These are phyloP conservation scores for Epistrophe grossulariae DNA, from an alignment of 2,888 invertebrate species.

Conservation along the genomic window DNA sequence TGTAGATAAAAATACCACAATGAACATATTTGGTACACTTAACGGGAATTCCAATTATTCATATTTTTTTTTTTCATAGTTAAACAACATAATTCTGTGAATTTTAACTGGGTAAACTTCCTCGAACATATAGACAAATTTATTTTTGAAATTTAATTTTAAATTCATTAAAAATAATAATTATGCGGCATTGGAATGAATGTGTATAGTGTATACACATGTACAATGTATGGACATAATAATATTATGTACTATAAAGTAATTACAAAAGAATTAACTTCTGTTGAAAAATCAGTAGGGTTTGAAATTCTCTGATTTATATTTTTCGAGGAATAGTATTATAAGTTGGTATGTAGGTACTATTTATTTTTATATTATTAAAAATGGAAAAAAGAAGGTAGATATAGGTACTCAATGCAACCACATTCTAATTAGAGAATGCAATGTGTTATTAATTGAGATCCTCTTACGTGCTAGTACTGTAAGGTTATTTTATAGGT, in stretches of 20 bases:
- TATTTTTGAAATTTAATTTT: conserved; percentile 5
- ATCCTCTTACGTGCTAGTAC: neutral
- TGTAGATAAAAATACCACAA: neutral
- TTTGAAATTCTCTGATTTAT: neutral
- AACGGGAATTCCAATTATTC: neutral
- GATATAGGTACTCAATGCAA: neutral
- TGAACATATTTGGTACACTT: neutral
- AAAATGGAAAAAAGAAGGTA: neutral
- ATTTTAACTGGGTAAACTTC: neutral
- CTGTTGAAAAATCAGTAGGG: neutral
- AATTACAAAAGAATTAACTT: conserved; percentile 15
- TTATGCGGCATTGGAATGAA: neutral
- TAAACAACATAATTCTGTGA: neutral
- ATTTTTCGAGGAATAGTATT: neutral
- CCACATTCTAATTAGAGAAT: conserved; percentile 25
- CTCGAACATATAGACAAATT: neutral
- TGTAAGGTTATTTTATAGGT: too few relatives aligned
- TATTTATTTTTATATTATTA: too few relatives aligned
- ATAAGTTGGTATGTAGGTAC: too few relatives aligned
- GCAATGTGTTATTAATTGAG: conserved; percentile 17
- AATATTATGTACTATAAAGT: neutral
- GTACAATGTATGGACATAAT: too few relatives aligned
- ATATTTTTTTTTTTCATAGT: too few relatives aligned
- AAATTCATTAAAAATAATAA: conserved; percentile 27
- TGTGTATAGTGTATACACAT: too few relatives aligned